Conservation (phyloP, 2,797 vertebrate species). For the Gymnopithys bicolor region DNA sequence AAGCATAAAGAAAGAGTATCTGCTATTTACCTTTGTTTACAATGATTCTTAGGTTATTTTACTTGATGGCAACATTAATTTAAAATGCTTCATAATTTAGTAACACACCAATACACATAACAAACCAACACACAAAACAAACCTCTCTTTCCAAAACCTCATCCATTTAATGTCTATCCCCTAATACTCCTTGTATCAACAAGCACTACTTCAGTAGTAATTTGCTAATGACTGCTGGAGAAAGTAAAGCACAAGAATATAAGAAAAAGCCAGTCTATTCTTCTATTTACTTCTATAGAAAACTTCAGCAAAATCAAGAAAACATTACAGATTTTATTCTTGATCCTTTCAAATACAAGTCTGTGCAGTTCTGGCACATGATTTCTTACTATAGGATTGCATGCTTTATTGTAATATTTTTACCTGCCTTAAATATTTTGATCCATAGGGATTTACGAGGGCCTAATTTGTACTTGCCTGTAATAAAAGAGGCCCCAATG, state of each 20-base stretch:
- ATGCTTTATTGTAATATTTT: neutral
- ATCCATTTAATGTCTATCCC: neutral
- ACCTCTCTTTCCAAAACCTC: neutral
- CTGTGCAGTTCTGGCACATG: neutral
- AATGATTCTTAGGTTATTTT: neutral
- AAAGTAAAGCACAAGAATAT: neutral
- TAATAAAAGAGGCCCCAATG: conserved; percentile 92
- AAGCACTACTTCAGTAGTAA: neutral
- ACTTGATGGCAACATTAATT: neutral
- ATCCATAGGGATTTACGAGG: neutral
- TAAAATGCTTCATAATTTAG: neutral
- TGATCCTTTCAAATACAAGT: neutral
- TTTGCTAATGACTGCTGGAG: neutral
- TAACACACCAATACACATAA: neutral
- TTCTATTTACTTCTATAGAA: neutral
- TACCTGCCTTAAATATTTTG: neutral
- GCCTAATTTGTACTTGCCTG: conserved; percentile 83
- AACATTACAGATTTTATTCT: neutral
- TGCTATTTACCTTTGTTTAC: neutral
- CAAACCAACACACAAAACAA: neutral
- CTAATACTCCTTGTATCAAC: neutral
- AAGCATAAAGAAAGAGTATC: neutral
- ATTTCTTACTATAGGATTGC: neutral
- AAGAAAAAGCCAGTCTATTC: neutral
- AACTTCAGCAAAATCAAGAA: neutral